A percentile compares a stretch with the other conserved stretches of the same genome.
Evolutionary conservation across 2,113 vertebrate species (phyloP).

Genomic region (Zosterops lateralis): DNA sequence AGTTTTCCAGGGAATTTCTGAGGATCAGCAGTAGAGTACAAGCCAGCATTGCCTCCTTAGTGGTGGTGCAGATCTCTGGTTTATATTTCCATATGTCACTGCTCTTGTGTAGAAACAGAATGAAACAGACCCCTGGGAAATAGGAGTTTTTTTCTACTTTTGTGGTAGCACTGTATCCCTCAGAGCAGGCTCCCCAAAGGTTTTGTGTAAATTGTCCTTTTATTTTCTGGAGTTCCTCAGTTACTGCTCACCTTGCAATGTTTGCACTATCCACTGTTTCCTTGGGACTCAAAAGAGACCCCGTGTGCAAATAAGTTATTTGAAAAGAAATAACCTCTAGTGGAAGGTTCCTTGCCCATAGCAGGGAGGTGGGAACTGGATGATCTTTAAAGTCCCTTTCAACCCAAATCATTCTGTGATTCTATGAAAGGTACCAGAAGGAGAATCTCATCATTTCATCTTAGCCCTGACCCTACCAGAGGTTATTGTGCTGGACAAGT

Average conservation of each 20-base stretch:
- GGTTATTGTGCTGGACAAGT: neutral
- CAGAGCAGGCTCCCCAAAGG: neutral
- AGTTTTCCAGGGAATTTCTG: neutral
- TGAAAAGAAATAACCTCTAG: neutral
- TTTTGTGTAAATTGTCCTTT: neutral
- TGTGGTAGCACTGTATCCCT: neutral
- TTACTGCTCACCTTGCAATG: neutral
- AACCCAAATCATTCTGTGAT: neutral
- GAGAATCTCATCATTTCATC: neutral
- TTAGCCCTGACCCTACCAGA: neutral
- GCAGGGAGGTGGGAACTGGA: neutral
- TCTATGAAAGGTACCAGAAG: neutral
- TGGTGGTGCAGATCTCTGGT: neutral
- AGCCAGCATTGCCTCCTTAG: neutral
- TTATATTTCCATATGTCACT: neutral
- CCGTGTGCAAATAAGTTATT: neutral
- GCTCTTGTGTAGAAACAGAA: neutral
- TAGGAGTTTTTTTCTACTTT: neutral
- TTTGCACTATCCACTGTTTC: neutral
- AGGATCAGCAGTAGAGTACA: neutral
- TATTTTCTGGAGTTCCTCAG: neutral
- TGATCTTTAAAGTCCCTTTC: neutral
- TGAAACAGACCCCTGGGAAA: neutral
- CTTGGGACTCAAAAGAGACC: neutral
- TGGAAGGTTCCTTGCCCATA: neutral